Evolutionary conservation across 2,888 invertebrate genomes (phyloP).

Genomic region (Drosophila pseudotakahashii): DNA sequence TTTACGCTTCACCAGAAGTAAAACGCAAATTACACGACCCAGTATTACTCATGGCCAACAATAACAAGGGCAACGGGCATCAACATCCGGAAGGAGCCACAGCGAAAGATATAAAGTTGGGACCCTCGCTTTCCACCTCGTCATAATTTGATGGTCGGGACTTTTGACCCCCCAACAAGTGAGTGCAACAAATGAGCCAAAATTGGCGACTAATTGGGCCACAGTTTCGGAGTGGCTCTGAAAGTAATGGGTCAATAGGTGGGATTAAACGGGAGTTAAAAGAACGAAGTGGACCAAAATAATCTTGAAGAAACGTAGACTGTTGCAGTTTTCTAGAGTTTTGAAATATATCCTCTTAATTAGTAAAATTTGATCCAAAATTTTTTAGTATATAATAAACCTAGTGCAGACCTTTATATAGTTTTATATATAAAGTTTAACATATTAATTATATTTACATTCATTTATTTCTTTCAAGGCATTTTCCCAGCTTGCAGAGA

Average conservation of each 20-base stretch:
- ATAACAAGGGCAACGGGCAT: constrained; percentile 43
- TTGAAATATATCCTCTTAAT: too few species aligned
- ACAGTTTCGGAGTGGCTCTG: not conserved
- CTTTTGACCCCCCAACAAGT: constrained; percentile 18
- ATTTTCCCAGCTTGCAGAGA: not conserved
- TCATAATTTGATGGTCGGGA: constrained; percentile 36
- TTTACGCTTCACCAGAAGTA: constrained; percentile 61
- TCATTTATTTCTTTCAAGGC: too few species aligned
- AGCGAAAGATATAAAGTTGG: constrained; percentile 16
- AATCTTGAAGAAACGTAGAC: too few species aligned
- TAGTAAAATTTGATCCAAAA: too few species aligned
- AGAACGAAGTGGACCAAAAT: too few species aligned
- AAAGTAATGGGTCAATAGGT: constrained; percentile 7
- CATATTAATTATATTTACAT: too few species aligned
- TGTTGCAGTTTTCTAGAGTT: too few species aligned
- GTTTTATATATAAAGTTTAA: too few species aligned
- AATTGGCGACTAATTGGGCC: constrained; percentile 32
- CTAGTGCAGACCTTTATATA: too few species aligned
- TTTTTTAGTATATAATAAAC: too few species aligned
- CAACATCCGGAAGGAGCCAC: constrained; percentile 27
- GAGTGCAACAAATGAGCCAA: constrained; percentile 30
- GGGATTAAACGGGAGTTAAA: not conserved
- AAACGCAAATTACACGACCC: constrained; percentile 64
- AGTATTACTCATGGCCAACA: constrained; percentile 30
- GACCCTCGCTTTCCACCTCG: not conserved